Base-by-base conservation (phyloP, 92 coral and sea anemone species). In the Meandrina meandrites region DNA sequence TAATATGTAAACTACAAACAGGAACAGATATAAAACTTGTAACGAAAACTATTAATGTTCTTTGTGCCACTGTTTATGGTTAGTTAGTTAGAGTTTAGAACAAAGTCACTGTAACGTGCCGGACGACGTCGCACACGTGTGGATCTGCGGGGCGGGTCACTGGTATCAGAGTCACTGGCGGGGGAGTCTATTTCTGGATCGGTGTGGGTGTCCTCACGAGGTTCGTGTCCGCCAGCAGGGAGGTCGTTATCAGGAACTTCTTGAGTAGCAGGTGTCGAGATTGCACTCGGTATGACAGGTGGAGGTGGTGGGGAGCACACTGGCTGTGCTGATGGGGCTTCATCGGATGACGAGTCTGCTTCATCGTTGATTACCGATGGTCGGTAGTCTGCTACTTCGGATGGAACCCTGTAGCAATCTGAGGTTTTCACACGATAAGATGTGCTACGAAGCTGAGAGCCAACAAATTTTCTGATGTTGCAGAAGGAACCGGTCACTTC, bases 401-500 rank as follows among this genome's bases (percentile, higher is more conserved):
- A 69, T 11, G 74, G 74, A 5, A 69, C 40, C 37, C 37, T 0
- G 40, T 28, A 69, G 37, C 76, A 70, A 27, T 70, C 45, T 12
- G 47, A 70, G 9, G 45, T 31, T 16, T 70, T 70, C 40, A 34
- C 76, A 1, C 24, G 92, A 40, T 84, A 89, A 11, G 79, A 89
- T 58, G 81, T 67, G 64, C 83, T 84, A 18, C 87, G 90, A 3
- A 87, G 78, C 4, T 87, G 90, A 30, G 66, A 53, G 80, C 81
- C 86, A 11, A 87, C 76, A 57, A 82, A 88, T 68, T 83, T 66
- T 62, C 42, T 82, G 22, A 88, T 75, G 68, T 84, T 85, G 81
- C 82, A 85, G 57, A 84, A 89, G 10, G 79, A 64, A 21, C 72
- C 36, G n/a, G 81, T 77, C 53, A 89, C 66, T 7, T 84, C 53